A percentile compares a stretch with the other conserved stretches of the same genome.
Evolutionary conservation across 2,888 invertebrate species (phyloP).

Genomic region (Thysanoteuthis rhombus): DNA sequence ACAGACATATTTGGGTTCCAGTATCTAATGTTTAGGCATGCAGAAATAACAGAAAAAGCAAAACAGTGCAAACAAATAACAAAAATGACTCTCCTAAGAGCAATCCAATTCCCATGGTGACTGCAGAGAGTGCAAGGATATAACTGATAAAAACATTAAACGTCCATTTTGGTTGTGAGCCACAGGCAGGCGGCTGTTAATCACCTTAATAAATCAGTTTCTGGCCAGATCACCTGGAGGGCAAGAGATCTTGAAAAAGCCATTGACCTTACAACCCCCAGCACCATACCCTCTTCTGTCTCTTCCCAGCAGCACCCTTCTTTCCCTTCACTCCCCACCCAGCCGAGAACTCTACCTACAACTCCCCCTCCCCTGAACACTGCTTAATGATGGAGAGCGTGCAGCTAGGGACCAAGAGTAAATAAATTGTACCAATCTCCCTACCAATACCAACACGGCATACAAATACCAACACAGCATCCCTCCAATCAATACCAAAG

Average conservation of each 20-base stretch:
- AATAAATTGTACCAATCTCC: not conserved
- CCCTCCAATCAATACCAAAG: not conserved
- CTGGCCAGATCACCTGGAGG: not conserved
- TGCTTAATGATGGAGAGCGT: not conserved
- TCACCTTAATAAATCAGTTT: not conserved
- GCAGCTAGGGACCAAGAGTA: not conserved
- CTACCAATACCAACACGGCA: not conserved
- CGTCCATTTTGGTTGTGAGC: not conserved
- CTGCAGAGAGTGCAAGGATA: not conserved
- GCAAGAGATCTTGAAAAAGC: not conserved
- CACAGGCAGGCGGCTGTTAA: not conserved
- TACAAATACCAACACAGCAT: not conserved
- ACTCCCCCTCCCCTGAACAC: not conserved
- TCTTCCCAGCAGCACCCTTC: no score
- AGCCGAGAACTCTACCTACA: no score
- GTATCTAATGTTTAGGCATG: no score
- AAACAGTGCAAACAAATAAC: not conserved
- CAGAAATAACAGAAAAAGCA: no score
- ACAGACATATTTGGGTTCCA: no score
- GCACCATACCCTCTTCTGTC: no score
- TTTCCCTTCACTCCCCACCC: not conserved
- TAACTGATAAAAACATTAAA: not conserved
- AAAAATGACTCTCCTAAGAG: not conserved
- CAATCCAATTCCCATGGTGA: not conserved
- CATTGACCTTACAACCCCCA: not conserved